These are phyloP conservation scores for Hetaerina titia DNA, from an alignment of 2,888 invertebrate species.

Conservation along the genomic window DNA sequence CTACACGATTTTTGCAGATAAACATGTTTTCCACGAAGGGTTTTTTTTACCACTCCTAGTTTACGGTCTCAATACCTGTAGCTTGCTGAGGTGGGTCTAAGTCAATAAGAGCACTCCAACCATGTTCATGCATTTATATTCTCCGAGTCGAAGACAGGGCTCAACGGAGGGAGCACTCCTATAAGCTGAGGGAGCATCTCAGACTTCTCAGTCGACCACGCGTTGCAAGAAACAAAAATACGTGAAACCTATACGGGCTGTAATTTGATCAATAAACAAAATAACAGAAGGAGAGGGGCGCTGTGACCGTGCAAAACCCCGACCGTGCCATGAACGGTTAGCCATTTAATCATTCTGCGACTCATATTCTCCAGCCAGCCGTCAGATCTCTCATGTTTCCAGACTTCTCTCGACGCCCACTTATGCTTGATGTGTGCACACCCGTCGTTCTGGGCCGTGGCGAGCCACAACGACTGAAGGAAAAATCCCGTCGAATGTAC, in stretches of 20 bases:
- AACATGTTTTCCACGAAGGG: not conserved
- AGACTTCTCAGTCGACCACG: not conserved
- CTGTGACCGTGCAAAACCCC: not conserved
- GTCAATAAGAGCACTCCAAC: constrained; percentile 7
- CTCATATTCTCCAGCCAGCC: not conserved
- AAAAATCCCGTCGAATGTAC: not conserved
- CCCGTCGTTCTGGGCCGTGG: not conserved
- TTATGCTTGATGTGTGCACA: not conserved
- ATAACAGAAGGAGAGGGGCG: not conserved
- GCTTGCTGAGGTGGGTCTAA: not conserved
- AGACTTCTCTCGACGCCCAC: not conserved
- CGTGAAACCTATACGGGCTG: not conserved
- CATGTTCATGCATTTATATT: not conserved
- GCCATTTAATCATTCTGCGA: not conserved
- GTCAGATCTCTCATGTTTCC: not conserved
- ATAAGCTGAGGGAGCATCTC: not conserved
- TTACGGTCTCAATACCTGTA: too few relatives aligned
- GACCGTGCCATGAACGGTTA: not conserved
- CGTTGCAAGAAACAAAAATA: not conserved
- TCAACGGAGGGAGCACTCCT: not conserved
- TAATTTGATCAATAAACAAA: not conserved
- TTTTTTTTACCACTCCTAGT: not conserved
- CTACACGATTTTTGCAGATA: not conserved
- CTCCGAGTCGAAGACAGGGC: not conserved
- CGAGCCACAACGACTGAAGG: not conserved